Evolutionary conservation across 1,140 invertebrate species (phyloP).

Genomic region (Bombus waltoni): DNA sequence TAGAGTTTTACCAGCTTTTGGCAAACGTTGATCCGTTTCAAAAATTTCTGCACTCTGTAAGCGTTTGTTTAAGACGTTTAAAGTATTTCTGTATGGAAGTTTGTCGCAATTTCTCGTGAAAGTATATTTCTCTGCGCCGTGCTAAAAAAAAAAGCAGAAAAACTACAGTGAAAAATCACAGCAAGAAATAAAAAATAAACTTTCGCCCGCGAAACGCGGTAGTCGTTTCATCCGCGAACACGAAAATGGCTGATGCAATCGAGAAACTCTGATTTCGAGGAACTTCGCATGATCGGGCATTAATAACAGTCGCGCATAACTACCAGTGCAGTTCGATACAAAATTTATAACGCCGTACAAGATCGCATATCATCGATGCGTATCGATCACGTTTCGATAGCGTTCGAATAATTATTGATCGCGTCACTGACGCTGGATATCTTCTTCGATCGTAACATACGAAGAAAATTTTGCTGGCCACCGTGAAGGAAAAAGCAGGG

Average conservation of each 20-base stretch:
- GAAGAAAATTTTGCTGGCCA: background rate
- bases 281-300: background rate
- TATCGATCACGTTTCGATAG: background rate
- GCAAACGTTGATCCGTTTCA: no score
- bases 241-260: background rate
- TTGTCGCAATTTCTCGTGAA: no score
- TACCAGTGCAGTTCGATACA: background rate
- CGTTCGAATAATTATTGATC: conserved; percentile 24
- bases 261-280: background rate
- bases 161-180: no score
- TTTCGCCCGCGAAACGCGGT: background rate
- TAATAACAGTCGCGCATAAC: background rate
- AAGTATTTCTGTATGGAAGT: no score
- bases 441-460: no score
- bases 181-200: no score
- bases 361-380: background rate
- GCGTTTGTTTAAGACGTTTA: no score
- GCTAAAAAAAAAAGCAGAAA: no score
- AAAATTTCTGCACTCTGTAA: no score
- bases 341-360: background rate
- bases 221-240: background rate
- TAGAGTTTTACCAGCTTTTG: no score
- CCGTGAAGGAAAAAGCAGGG: background rate
- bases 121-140: no score
- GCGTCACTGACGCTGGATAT: background rate